Evolutionary conservation across 2,888 invertebrate species (phyloP), one percentile per base, ranked within the genome.

Genomic region (Cerceris ruficornis): DNA sequence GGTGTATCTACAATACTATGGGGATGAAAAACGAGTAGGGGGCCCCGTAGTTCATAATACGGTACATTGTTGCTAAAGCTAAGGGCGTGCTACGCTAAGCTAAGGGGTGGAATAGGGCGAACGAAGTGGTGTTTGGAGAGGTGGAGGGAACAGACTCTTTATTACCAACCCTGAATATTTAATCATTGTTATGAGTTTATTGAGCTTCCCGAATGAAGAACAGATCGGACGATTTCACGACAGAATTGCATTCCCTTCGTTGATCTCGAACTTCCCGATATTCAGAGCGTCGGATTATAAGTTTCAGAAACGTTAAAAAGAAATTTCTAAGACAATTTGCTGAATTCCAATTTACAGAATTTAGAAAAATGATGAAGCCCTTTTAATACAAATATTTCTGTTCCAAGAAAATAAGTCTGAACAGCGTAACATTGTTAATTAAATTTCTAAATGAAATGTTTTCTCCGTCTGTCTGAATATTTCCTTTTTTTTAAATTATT

Each of bases 121-220:
- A 81, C 76, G 80, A 75, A 86, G 75, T 79, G 82, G 75, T 86
- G 87, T 88, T 88, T 87, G 84, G 77, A 81, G 79, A 75, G 81
- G 68, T 57, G 70, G 69, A 46, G 67, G 73, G 69, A 65, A 80
- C 72, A 60, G 58, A 69, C 82, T 86, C 89, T 89, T 88, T 89
- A 91, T 91, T 88, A 87, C 86, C 84, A 77, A 80, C 81, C 82
- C 85, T 89, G 89, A 90, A 91, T 91, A 90, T 89, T 90, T 90
- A 90, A 90, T 91, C 88, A 89, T 86, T 86, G 88, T 90, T 88
- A 90, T 86, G 88, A 88, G 87, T 89, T 91, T 88, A 90, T 90
- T 90, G 87, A 87, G 88, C 73, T 55, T 62, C 59, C 55, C 58
- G 59, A 52, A 50, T 66, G 69, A 15, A 46, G 78, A 77, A 50